A percentile compares a stretch with the other conserved stretches of the same genome.
These are phyloP conservation scores for Hartigia nigra DNA, from an alignment of 2,888 invertebrate species.

Conservation along the genomic window DNA sequence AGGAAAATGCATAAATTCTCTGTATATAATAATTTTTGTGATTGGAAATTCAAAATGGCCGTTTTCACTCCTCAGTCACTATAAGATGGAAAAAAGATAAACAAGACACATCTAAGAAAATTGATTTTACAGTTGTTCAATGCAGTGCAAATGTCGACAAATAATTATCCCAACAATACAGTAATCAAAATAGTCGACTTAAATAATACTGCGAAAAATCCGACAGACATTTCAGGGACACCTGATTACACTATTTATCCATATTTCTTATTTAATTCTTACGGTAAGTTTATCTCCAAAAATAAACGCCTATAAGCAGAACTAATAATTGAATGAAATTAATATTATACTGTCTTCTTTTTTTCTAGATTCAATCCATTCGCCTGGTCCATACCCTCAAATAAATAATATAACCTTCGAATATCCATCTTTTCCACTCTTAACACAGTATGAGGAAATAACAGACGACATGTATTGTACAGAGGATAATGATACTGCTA, in stretches of 20 bases:
- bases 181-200: slow-evolving; percentile 41
- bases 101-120: too few relatives aligned
- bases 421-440: slow-evolving; percentile 60
- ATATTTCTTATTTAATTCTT: slow-evolving; percentile 40
- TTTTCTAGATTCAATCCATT: slow-evolving; percentile 32
- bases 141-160: slow-evolving; percentile 37
- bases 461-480: slow-evolving; percentile 49
- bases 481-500: slow-evolving; percentile 32
- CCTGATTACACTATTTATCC: slow-evolving; percentile 47
- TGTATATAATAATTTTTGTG: too few relatives aligned
- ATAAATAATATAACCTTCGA: slow-evolving; percentile 63
- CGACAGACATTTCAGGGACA: slow-evolving; percentile 28
- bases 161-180: slow-evolving; percentile 38
- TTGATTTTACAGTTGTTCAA: slow-evolving; percentile 45
- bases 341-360: not conserved
- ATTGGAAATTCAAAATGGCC: too few relatives aligned
- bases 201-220: slow-evolving; percentile 29
- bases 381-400: slow-evolving; percentile 57
- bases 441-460: slow-evolving; percentile 60
- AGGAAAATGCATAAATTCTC: too few relatives aligned
- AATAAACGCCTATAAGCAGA: not conserved
- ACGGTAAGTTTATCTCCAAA: slow-evolving; percentile 30
- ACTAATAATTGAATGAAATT: slow-evolving; percentile 8
- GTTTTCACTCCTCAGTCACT: too few relatives aligned
- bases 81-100: too few relatives aligned